These are phyloP conservation scores for Boulengeromyrus knoepffleri DNA, from an alignment of 2,113 vertebrate genomes.

Conservation along the genomic window DNA sequence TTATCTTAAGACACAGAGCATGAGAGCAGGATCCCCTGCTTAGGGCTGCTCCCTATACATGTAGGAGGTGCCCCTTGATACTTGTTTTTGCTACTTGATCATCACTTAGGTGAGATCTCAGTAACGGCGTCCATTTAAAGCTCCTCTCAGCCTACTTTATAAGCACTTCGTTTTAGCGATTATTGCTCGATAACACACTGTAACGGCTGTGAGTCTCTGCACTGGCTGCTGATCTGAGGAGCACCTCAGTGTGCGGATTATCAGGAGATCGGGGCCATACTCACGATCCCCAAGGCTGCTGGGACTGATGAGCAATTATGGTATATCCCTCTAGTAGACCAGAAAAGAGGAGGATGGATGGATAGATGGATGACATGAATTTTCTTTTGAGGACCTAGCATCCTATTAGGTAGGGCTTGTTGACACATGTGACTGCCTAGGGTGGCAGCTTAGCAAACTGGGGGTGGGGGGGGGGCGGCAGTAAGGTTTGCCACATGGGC, in stretches of 20 bases:
- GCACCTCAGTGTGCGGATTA: neutral
- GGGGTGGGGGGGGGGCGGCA: neutral
- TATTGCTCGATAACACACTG: neutral
- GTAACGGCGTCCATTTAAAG: neutral
- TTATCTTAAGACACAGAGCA: neutral
- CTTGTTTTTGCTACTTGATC: neutral
- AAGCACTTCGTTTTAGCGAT: neutral
- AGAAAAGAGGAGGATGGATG: neutral
- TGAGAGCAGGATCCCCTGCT: neutral
- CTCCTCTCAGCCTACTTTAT: neutral
- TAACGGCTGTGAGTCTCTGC: neutral
- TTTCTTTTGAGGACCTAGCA: neutral
- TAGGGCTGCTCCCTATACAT: neutral
- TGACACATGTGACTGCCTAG: neutral
- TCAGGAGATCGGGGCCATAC: neutral
- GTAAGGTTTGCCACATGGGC: neutral
- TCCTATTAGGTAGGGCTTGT: neutral
- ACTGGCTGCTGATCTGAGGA: neutral
- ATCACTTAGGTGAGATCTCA: neutral
- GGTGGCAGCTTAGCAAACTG: too few species aligned
- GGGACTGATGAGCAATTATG: neutral
- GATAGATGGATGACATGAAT: neutral
- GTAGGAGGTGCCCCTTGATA: neutral
- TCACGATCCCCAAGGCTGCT: neutral
- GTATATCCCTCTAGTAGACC: neutral